A percentile compares a stretch with the other conserved stretches of the same genome.
Evolutionary conservation across 2,888 invertebrate species (phyloP).

Genomic region (Anagyrus pseudococci): DNA sequence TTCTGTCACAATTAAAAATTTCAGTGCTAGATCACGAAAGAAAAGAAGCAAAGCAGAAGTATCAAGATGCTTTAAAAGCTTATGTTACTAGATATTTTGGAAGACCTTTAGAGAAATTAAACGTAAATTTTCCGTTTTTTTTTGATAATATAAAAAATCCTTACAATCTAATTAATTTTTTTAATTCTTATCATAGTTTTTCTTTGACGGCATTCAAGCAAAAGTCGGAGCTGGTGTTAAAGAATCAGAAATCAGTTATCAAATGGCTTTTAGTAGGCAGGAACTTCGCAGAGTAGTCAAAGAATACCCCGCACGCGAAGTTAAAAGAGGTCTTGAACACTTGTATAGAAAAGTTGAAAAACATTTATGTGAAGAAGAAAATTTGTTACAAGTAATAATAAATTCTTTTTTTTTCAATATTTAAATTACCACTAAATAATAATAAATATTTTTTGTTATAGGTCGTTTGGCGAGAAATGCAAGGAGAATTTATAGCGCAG

Average conservation of each 20-base stretch:
- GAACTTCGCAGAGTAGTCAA: slow-evolving; percentile 93
- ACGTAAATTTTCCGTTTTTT: slow-evolving; percentile 66
- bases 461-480: slow-evolving; percentile 99
- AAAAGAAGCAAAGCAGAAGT: slow-evolving; percentile 89
- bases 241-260: slow-evolving; percentile 96
- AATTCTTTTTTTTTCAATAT: slow-evolving; percentile 3
- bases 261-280: slow-evolving; percentile 96
- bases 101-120: slow-evolving; percentile 87
- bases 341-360: slow-evolving; percentile 97
- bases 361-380: slow-evolving; percentile 94
- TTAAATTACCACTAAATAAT: slow-evolving; percentile 7
- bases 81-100: slow-evolving; percentile 97
- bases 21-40: slow-evolving; percentile 84
- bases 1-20: slow-evolving; percentile 88
- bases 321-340: slow-evolving; percentile 90
- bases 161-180: background rate
- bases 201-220: slow-evolving; percentile 96
- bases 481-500: slow-evolving; percentile 97
- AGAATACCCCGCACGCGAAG: slow-evolving; percentile 92
- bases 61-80: slow-evolving; percentile 85
- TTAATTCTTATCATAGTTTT: slow-evolving; percentile 69
- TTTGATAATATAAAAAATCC: background rate
- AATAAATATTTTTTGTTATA: slow-evolving; percentile 56
- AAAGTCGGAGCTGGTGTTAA: slow-evolving; percentile 94
- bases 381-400: slow-evolving; percentile 74